phyloP scores from a whole-genome alignment of 2,888 invertebrate genomes.

The Nebria salina region DNA sequence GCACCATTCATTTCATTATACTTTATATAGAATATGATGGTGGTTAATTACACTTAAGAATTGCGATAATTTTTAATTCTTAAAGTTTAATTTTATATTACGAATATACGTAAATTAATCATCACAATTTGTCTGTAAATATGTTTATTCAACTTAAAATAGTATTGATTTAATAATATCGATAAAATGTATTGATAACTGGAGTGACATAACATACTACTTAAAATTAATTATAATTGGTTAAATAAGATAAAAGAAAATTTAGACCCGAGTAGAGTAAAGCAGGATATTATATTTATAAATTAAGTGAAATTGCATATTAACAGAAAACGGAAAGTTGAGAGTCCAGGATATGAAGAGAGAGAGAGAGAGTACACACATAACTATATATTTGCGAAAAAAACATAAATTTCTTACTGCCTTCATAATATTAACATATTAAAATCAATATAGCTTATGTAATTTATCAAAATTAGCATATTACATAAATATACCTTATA shows the following conservation, averaged over 20 bases:
- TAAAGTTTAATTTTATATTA: too few species aligned
- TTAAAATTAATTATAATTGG: not conserved
- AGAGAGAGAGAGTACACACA: not conserved
- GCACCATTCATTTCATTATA: too few species aligned
- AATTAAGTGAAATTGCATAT: not conserved
- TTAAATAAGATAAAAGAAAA: not conserved
- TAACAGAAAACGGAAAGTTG: not conserved
- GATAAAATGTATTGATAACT: not conserved
- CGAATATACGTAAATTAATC: too few species aligned
- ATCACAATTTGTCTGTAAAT: not conserved
- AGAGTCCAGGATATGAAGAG: not conserved
- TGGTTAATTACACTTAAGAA: too few species aligned
- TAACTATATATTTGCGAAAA: not conserved
- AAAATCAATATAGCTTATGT: not conserved
- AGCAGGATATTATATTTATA: not conserved
- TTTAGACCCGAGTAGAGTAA: not conserved
- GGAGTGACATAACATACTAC: not conserved
- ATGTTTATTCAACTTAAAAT: not conserved
- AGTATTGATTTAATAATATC: not conserved
- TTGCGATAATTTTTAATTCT: too few species aligned
- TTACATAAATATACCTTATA: not conserved
- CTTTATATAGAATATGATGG: too few species aligned
- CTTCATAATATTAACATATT: not conserved
- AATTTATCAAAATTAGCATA: conserved; percentile 9
- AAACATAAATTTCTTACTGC: not conserved